These are phyloP conservation scores for Columba livia DNA, from an alignment of 2,113 vertebrate species.

Conservation along the genomic window DNA sequence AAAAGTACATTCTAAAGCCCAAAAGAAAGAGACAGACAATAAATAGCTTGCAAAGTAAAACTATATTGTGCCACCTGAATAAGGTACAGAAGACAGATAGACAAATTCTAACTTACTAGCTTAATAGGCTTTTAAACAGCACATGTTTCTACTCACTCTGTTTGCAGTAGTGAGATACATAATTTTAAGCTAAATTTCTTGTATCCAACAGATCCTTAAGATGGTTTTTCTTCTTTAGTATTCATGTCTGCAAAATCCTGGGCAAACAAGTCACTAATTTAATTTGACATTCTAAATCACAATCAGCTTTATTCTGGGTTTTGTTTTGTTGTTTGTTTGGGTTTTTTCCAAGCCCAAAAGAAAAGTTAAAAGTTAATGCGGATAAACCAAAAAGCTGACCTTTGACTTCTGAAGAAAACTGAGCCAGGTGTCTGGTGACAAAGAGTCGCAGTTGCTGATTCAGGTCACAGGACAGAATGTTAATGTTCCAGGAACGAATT, in stretches of 20 bases:
- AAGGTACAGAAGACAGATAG: not conserved
- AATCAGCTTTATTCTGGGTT: not conserved
- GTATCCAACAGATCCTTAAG: not conserved
- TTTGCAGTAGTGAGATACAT: not conserved
- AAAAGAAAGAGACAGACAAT: not conserved
- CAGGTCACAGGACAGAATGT: constrained; percentile 83
- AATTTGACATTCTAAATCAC: not conserved
- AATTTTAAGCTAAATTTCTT: not conserved
- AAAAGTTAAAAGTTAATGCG: not conserved
- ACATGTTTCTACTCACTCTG: not conserved
- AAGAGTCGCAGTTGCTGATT: constrained; percentile 90
- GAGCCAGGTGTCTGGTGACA: constrained; percentile 88
- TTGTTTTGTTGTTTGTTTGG: too few species aligned
- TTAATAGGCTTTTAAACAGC: not conserved
- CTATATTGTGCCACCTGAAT: not conserved
- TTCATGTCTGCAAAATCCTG: not conserved
- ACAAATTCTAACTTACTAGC: not conserved
- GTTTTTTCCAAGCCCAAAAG: not conserved
- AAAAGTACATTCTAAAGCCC: not conserved
- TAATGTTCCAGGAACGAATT: constrained; percentile 87
- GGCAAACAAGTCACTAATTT: not conserved
- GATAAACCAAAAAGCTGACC: constrained; percentile 78
- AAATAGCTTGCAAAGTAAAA: not conserved
- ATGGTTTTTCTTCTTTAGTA: not conserved
- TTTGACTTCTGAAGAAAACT: constrained; percentile 94